Evolutionary conservation across 1,140 invertebrate genomes (phyloP).

Genomic region (Zaprionus ornatus): DNA sequence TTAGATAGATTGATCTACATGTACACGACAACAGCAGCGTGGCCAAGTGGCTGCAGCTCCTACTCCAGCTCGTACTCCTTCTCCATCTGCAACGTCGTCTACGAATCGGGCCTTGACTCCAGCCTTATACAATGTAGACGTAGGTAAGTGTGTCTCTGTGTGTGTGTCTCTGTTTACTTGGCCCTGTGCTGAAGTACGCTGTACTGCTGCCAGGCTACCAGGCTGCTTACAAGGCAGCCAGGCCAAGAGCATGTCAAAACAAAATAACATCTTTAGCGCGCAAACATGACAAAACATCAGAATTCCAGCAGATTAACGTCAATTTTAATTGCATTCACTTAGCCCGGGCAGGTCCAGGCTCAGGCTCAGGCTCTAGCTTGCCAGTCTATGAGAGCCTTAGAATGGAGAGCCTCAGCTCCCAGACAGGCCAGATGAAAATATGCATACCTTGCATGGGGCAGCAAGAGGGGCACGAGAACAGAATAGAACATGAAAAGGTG

Average conservation of each 20-base stretch:
- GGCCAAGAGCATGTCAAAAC: constrained; percentile 80
- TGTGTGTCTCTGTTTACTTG: constrained; percentile 38
- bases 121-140: constrained; percentile 6
- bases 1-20: constrained; percentile 82
- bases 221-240: constrained; percentile 52
- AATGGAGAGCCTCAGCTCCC: constrained; percentile 47
- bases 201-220: constrained; percentile 5
- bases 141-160: constrained; percentile 8
- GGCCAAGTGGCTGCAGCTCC: constrained; percentile 39
- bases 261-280: constrained; percentile 82
- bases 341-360: constrained; percentile 47
- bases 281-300: constrained; percentile 83
- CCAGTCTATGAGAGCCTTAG: constrained; percentile 57
- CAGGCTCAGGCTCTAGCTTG: constrained; percentile 42
- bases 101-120: constrained; percentile 5
- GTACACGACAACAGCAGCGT: constrained; percentile 77
- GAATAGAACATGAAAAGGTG: constrained; percentile 25
- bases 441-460: constrained; percentile 54
- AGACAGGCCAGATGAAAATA: constrained; percentile 54
- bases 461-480: background rate
- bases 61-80: constrained; percentile 19
- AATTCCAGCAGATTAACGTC: constrained; percentile 82
- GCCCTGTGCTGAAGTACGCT: constrained; percentile 35
- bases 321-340: constrained; percentile 83
- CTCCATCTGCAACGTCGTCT: constrained; percentile 12